Evolutionary conservation across 2,797 vertebrate species (phyloP).

Genomic region (Anas capensis): DNA sequence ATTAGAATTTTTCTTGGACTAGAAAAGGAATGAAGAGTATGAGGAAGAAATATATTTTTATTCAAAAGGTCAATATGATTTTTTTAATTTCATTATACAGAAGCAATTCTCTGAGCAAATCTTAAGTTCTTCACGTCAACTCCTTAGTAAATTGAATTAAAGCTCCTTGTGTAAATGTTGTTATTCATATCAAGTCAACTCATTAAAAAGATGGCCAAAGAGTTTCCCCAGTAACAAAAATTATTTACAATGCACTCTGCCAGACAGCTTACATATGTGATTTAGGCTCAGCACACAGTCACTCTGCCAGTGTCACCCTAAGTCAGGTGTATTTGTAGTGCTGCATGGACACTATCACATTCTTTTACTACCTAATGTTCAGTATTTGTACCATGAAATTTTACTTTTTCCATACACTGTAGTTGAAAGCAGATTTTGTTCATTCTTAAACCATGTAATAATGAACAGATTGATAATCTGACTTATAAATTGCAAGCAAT

Average conservation of each 20-base stretch:
- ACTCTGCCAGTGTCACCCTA: background rate
- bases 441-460: background rate
- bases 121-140: background rate
- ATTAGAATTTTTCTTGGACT: background rate
- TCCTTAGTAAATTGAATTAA: constrained; percentile 27
- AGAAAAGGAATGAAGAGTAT: background rate
- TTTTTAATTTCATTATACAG: background rate
- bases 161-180: background rate
- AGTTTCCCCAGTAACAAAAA: background rate
- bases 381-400: background rate
- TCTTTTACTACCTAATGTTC: background rate
- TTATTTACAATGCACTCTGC: background rate
- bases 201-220: background rate
- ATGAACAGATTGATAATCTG: background rate
- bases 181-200: constrained; percentile 20
- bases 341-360: background rate
- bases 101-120: background rate
- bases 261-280: rapidly evolving
- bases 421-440: background rate
- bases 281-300: background rate
- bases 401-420: background rate
- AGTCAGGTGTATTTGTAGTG: background rate
- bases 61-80: background rate
- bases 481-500: background rate
- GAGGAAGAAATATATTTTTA: background rate